phyloP scores from a whole-genome alignment of 92 coral and sea anemone species.

The Muricea muricata region DNA sequence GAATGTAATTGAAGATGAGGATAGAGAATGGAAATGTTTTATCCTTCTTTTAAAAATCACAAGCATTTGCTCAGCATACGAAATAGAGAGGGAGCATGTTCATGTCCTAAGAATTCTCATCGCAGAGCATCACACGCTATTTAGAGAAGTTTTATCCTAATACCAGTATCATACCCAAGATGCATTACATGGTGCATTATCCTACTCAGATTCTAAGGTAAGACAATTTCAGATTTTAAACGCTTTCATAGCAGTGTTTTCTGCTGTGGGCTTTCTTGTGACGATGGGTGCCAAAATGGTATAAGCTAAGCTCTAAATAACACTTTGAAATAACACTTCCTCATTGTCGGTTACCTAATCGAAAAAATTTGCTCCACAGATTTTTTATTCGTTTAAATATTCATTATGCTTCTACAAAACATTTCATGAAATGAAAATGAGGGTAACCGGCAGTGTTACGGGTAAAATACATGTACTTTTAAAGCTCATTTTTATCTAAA shows the following conservation, averaged over 20 bases:
- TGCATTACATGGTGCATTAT: constrained; percentile 45
- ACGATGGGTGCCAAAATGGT: not conserved
- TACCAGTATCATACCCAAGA: constrained; percentile 44
- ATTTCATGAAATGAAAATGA: too few relatives aligned
- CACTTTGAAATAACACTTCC: too few relatives aligned
- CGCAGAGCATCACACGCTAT: constrained; percentile 41
- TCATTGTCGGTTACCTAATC: too few relatives aligned
- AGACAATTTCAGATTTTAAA: constrained; percentile 2
- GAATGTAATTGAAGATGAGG: constrained; percentile 39
- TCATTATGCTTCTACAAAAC: too few relatives aligned
- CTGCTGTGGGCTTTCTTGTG: not conserved
- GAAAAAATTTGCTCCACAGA: too few relatives aligned
- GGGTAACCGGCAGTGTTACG: too few relatives aligned
- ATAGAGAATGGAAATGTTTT: constrained; percentile 43
- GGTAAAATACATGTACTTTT: too few relatives aligned
- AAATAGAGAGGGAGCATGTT: constrained; percentile 35
- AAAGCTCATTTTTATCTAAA: too few relatives aligned
- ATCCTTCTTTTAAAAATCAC: constrained; percentile 47
- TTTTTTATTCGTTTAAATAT: too few relatives aligned
- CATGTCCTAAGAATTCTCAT: constrained; percentile 43
- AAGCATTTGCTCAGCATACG: constrained; percentile 46
- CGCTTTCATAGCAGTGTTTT: not conserved
- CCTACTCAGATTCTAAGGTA: constrained; percentile 52
- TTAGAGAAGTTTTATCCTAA: constrained; percentile 36
- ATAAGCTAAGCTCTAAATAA: too few relatives aligned